Evolutionary conservation across 37 sponge, comb jelly and placozoan species (phyloP).

Genomic region (Ephydatia muelleri): DNA sequence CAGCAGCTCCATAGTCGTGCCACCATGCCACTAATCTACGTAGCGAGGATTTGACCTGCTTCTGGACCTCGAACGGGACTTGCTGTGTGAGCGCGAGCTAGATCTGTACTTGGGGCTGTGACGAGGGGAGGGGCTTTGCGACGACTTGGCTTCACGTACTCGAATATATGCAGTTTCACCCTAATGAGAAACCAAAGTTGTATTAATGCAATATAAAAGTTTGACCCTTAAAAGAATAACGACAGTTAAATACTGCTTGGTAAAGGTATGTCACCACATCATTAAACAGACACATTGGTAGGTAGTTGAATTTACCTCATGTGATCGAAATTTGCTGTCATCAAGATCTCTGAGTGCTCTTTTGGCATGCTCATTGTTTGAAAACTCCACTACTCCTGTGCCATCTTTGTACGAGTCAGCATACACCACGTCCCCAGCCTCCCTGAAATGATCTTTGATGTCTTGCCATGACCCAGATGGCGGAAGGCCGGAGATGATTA

Average conservation of each 20-base stretch:
- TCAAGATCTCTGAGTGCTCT: slow-evolving; percentile 90
- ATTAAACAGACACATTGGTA: neutral
- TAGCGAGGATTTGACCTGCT: slow-evolving; percentile 13
- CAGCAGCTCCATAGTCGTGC: no score
- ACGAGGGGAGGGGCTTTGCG: slow-evolving; percentile 48
- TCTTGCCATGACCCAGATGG: slow-evolving; percentile 98
- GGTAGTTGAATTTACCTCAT: slow-evolving; percentile 67
- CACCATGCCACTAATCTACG: no score
- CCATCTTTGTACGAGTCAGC: slow-evolving; percentile 92
- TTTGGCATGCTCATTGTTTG: slow-evolving; percentile 76
- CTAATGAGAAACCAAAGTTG: slow-evolving; percentile 33
- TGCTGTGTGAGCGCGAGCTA: slow-evolving; percentile 28
- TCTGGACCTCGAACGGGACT: slow-evolving; percentile 37
- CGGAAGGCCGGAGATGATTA: slow-evolving; percentile 87
- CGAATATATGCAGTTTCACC: slow-evolving; percentile 92
- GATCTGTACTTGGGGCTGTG: slow-evolving; percentile 52
- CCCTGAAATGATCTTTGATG: slow-evolving; percentile 95
- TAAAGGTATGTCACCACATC: neutral
- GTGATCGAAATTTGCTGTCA: slow-evolving; percentile 97
- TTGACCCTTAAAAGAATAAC: no score
- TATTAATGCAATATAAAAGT: neutral
- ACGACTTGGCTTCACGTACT: slow-evolving; percentile 61
- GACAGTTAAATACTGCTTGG: neutral
- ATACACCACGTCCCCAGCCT: slow-evolving; percentile 93
- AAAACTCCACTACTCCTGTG: slow-evolving; percentile 91